Base-by-base conservation (phyloP, 2,113 vertebrate species). In the Choloepus hoffmanni region DNA sequence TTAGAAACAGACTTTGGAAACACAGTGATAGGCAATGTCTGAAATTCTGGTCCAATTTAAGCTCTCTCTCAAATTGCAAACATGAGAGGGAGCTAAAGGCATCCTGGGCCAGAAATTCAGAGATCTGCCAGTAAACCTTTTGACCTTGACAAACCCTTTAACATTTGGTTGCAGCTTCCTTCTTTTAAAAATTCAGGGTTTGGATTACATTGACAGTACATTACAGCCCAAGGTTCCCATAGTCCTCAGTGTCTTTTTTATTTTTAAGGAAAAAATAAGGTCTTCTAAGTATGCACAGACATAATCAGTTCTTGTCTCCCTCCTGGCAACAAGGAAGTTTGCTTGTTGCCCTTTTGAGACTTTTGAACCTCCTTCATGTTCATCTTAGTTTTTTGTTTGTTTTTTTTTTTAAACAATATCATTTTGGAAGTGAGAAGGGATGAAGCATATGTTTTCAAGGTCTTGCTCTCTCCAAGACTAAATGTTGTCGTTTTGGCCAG, bases 1-100 rank as follows among this genome's bases (percentile, higher is more conserved):
- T 74, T 93, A 93, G 43, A 73, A 78, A 7, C 19, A 73, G 19
- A 82, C 28, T 88, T 87, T 87, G 85, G 85, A 89, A 94, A 93
- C 24, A 74, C 2, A 76, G 28, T 58, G 45, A 28, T 86, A 7
- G 40, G 43, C 95, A 67, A 13, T 36, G 10, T 85, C 36, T 86
- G 45, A 83, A 89, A 65, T 92, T 89, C 58, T 83, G n/a, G 10
- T 50, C 68, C 45, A 28, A 63, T 77, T 2, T 68, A 77, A 91
- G 3, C 16, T 48, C 21, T 85, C 24, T 90, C 43, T 65, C 90
- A 87, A 78, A 87, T 63, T 93, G 21, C 55, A 96, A 26, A 55
- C n/a, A 45, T 36, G 43, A 70, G 76, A 86, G 28, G 68, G 21
- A 73, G 50, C 10, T 89, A 24, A 81, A 76, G 53, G 9, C 28